A percentile compares a stretch with the other conserved stretches of the same genome.
These are phyloP conservation scores for Gymnodraco acuticeps DNA, from an alignment of 2,797 vertebrate genomes.

Conservation along the genomic window DNA sequence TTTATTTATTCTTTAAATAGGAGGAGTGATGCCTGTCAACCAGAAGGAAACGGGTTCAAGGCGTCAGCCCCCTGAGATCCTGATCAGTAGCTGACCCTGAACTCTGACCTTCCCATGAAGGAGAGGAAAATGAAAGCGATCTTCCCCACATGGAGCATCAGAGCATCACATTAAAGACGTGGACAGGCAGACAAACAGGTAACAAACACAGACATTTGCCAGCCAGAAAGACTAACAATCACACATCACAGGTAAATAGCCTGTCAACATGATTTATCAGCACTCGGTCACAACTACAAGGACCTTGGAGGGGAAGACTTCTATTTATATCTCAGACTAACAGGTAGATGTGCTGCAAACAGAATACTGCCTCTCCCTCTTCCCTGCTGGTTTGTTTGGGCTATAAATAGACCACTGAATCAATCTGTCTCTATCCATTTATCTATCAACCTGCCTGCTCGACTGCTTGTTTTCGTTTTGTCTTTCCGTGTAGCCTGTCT, in stretches of 20 bases:
- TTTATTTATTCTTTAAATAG: conserved; percentile 5
- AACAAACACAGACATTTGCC: conserved; percentile 48
- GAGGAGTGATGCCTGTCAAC: background rate
- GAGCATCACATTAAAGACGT: conserved; percentile 14
- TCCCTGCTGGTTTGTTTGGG: conserved; percentile 54
- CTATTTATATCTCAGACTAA: conserved; percentile 68
- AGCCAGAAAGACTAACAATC: conserved; percentile 21
- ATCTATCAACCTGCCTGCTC: conserved; percentile 58
- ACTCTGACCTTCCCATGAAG: conserved; percentile 13
- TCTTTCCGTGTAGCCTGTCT: conserved; percentile 40
- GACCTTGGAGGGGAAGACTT: conserved; percentile 27
- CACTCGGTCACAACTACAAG: conserved; percentile 35
- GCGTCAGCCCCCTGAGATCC: conserved; percentile 1
- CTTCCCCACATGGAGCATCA: conserved; percentile 20
- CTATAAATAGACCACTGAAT: conserved; percentile 78
- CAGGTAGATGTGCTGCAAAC: conserved; percentile 67
- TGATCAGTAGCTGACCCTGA: conserved; percentile 15
- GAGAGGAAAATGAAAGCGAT: background rate
- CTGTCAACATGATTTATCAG: conserved; percentile 55
- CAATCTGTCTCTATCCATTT: conserved; percentile 68
- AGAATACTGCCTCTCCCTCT: conserved; percentile 37
- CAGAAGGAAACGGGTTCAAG: conserved; percentile 2
- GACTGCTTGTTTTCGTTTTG: conserved; percentile 51
- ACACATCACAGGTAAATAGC: conserved; percentile 22
- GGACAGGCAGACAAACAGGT: conserved; percentile 26